Evolutionary conservation across 1,140 invertebrate species (phyloP), one percentile per base, ranked within the genome.

Genomic region (Homalodisca vitripennis): DNA sequence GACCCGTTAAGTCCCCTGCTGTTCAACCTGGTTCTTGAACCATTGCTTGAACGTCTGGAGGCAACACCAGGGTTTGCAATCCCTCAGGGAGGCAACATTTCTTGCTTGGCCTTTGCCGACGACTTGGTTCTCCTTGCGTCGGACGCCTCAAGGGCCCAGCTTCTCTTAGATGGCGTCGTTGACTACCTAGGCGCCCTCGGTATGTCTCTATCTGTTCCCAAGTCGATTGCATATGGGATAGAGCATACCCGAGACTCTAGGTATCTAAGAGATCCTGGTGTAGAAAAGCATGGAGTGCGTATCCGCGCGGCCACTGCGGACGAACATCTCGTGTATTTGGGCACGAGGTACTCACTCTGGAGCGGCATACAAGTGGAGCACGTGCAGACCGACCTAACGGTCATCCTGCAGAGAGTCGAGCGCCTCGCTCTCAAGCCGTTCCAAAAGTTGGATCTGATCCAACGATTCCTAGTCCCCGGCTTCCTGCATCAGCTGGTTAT

Each of bases 21-120:
- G 6, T 80, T 80, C 41, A 78, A 79, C 29, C 41, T 77, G 48
- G 72, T 74, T 3, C 71, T 79, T 47, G 74, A 79, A 26, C 74
- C 64, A 14, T 29, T 73, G 14, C 30, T 76, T 13, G n/a, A 34
- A 13, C 10, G 3, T 17, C 41, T 74, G 32, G 31, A 72, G 26
- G 26, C 22, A 1, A 29, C 22, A 17, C 27, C 29, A 0, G 67
- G 68, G 0, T 68, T 12, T 32, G 3, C 3, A 0, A 3, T 67
- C 67, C 20, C 3, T 17, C 10, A n/a, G 0, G 70, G 48, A 60
- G 32, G 24, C 6, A 64, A 67, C 27, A 31, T 55, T 12, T n/a
- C 63, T n/a, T 27, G 47, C 14, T n/a, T 72, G 14, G 57, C 71
- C 2, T 70, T 68, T 30, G 71, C 71, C 22, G 68, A 72, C 55